Percentiles rank a stretch among this genome's conserved stretches.
These are phyloP conservation scores for Cantharis rustica DNA, from an alignment of 2,888 invertebrate genomes.

Conservation along the genomic window DNA sequence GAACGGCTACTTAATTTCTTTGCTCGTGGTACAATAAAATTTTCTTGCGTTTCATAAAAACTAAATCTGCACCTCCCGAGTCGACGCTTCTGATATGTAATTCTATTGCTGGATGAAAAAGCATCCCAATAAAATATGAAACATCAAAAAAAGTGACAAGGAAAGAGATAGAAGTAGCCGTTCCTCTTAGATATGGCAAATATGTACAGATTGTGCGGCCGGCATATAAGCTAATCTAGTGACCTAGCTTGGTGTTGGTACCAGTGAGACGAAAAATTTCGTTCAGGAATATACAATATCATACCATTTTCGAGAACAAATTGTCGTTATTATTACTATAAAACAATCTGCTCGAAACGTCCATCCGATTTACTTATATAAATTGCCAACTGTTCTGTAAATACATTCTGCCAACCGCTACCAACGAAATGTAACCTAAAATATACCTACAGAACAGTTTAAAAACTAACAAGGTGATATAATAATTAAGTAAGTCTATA, in stretches of 20 bases:
- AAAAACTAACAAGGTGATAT: slow-evolving; percentile 10
- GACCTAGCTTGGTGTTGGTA: slow-evolving; percentile 54
- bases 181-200: slow-evolving; percentile 30
- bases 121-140: neutral
- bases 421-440: neutral
- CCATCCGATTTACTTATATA: neutral
- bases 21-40: neutral
- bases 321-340: neutral
- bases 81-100: neutral
- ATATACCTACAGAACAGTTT: slow-evolving; percentile 18
- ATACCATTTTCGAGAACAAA: neutral
- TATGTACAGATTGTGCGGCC: slow-evolving; percentile 47
- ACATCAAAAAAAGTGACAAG: neutral
- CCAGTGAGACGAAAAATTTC: slow-evolving; percentile 50
- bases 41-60: neutral
- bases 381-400: slow-evolving; percentile 14
- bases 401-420: slow-evolving; percentile 18
- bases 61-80: neutral
- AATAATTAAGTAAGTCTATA: slow-evolving; percentile 9
- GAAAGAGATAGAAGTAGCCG: neutral
- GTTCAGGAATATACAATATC: slow-evolving; percentile 48
- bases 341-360: neutral
- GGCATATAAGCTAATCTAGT: slow-evolving; percentile 50
- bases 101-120: neutral
- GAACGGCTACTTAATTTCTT: neutral